phyloP scores from a whole-genome alignment of 2,797 vertebrate species.

The Danio tinwini region DNA sequence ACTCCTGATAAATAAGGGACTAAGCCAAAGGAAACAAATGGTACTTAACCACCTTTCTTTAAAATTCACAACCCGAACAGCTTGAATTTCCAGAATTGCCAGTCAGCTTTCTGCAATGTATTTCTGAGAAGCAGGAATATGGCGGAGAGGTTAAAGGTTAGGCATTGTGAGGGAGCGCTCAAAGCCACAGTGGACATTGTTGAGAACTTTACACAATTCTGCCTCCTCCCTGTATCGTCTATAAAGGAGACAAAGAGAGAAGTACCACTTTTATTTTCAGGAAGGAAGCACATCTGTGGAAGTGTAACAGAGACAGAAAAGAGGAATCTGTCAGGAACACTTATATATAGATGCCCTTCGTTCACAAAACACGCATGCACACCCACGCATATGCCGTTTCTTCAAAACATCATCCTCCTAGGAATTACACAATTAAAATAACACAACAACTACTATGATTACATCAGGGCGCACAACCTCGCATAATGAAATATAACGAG shows the following conservation, averaged over 20 bases:
- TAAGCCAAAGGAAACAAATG: no score
- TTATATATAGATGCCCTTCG: slow-evolving; percentile 58
- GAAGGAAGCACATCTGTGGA: slow-evolving; percentile 69
- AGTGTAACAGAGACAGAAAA: slow-evolving; percentile 63
- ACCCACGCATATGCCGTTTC: slow-evolving; percentile 15
- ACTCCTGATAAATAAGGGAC: no score
- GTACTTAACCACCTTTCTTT: not conserved
- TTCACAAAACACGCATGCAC: slow-evolving; percentile 43
- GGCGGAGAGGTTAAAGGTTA: slow-evolving; percentile 3
- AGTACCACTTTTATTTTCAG: slow-evolving; percentile 65
- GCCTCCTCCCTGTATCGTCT: slow-evolving; percentile 16
- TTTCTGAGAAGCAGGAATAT: not conserved
- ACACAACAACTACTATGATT: slow-evolving; percentile 7
- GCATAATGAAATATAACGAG: slow-evolving; percentile 17
- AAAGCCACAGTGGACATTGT: slow-evolving; percentile 3
- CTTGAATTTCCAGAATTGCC: not conserved
- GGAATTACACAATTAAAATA: slow-evolving; percentile 28
- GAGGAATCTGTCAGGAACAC: slow-evolving; percentile 60
- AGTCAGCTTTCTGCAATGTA: not conserved
- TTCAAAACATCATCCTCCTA: slow-evolving; percentile 12
- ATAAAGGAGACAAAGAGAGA: slow-evolving; percentile 42
- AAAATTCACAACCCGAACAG: not conserved
- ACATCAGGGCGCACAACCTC: not conserved
- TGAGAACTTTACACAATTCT: slow-evolving; percentile 21
- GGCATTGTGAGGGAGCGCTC: not conserved